These are phyloP conservation scores for Gadus macrocephalus DNA, from an alignment of 2,113 vertebrate species.

Conservation along the genomic window DNA sequence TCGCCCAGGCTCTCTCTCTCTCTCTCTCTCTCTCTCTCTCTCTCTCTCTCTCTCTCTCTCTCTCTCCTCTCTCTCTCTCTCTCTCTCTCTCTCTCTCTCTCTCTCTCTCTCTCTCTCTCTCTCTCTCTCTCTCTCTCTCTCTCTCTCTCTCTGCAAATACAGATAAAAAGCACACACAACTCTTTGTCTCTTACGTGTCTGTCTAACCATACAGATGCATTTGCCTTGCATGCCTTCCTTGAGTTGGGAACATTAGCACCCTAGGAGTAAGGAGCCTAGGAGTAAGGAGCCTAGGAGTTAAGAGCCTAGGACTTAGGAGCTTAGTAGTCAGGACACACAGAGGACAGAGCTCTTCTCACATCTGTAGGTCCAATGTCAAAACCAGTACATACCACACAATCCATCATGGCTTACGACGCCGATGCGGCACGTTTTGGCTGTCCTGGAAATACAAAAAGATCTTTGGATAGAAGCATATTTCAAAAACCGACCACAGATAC, in stretches of 20 bases:
- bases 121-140: background rate
- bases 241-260: too few species aligned
- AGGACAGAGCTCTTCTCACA: slow-evolving; percentile 40
- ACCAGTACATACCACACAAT: slow-evolving; percentile 22
- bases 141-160: background rate
- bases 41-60: background rate
- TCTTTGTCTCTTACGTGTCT: background rate
- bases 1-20: slow-evolving; percentile 4
- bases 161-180: background rate
- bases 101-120: background rate
- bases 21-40: background rate
- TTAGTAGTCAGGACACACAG: background rate
- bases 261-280: too few species aligned
- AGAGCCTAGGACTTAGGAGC: too few species aligned
- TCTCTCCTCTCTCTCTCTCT: background rate
- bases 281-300: too few species aligned
- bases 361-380: slow-evolving; percentile 47
- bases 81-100: slow-evolving; percentile 1
- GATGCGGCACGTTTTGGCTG: too few species aligned
- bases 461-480: too few species aligned
- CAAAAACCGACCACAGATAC: too few species aligned
- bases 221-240: background rate
- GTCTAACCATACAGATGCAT: background rate
- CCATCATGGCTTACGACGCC: too few species aligned
- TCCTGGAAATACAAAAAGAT: too few species aligned